phyloP scores from a whole-genome alignment of 2,797 vertebrate genomes.

The Gobionotothen gibberifrons region DNA sequence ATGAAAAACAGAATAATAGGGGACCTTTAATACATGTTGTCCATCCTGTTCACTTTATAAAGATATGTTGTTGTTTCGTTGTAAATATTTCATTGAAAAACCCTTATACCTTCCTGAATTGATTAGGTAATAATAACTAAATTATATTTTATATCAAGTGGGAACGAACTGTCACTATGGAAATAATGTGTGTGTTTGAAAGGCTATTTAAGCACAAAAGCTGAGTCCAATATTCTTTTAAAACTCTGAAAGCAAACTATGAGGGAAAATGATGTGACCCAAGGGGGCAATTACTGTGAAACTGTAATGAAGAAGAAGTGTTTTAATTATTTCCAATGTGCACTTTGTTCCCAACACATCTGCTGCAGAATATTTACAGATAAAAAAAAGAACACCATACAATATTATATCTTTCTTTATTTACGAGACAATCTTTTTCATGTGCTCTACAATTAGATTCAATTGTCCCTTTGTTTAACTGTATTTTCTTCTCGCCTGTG shows the following conservation, averaged over 20 bases:
- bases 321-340: constrained; percentile 47
- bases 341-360: constrained; percentile 24
- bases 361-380: constrained; percentile 23
- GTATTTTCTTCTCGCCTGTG: neutral
- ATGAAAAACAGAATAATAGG: too few relatives aligned
- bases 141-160: neutral
- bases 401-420: neutral
- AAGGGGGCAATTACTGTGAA: constrained; percentile 36
- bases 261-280: constrained; percentile 22
- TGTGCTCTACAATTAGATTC: constrained; percentile 22
- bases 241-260: constrained; percentile 34
- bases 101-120: neutral
- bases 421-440: neutral
- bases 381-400: constrained; percentile 2
- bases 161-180: neutral
- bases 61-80: neutral
- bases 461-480: neutral
- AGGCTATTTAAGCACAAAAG: constrained; percentile 23
- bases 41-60: neutral
- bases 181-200: neutral
- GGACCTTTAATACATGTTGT: neutral
- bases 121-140: neutral
- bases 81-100: neutral
- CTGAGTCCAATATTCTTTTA: constrained; percentile 27
- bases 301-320: constrained; percentile 49